Evolutionary conservation across 2,113 vertebrate genomes (phyloP).

Genomic region (Rutilus rutilus): DNA sequence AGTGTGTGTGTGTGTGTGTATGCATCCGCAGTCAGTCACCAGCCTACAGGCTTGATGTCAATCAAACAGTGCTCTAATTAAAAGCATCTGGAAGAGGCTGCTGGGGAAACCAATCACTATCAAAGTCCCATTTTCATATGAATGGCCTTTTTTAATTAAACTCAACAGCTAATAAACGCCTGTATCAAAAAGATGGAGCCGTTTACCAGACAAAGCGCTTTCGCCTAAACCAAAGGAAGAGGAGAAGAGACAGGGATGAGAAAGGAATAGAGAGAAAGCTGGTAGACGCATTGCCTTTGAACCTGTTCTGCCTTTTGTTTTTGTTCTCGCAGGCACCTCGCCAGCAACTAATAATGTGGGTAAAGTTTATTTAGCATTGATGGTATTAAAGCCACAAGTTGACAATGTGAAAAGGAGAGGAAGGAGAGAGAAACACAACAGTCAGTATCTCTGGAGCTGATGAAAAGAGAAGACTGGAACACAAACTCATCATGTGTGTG

Average conservation of each 20-base stretch:
- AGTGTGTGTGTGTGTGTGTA: neutral
- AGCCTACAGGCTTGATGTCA: conserved; percentile 75
- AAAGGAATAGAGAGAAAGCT: conserved; percentile 71
- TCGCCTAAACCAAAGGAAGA: conserved; percentile 64
- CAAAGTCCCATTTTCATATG: conserved; percentile 94
- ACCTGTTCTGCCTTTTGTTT: conserved; percentile 77
- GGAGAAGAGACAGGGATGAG: conserved; percentile 63
- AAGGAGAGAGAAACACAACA: conserved; percentile 55
- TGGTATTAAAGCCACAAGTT: conserved; percentile 69
- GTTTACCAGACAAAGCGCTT: conserved; percentile 80
- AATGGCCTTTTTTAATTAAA: conserved; percentile 97
- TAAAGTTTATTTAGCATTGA: conserved; percentile 77
- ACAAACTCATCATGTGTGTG: conserved; percentile 52
- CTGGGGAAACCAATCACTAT: conserved; percentile 90
- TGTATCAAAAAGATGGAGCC: conserved; percentile 82
- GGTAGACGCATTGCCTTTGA: conserved; percentile 73
- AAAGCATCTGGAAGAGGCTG: conserved; percentile 92
- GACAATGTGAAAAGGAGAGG: conserved; percentile 61
- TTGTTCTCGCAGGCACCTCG: conserved; percentile 72
- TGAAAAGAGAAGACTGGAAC: conserved; percentile 68
- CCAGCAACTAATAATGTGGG: conserved; percentile 77
- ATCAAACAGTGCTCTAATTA: conserved; percentile 87
- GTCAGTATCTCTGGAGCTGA: conserved; percentile 64
- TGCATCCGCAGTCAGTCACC: conserved; percentile 44
- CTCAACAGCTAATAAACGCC: conserved; percentile 83